phyloP scores from a whole-genome alignment of 2,113 vertebrate species.

The Hiodon alosoides region DNA sequence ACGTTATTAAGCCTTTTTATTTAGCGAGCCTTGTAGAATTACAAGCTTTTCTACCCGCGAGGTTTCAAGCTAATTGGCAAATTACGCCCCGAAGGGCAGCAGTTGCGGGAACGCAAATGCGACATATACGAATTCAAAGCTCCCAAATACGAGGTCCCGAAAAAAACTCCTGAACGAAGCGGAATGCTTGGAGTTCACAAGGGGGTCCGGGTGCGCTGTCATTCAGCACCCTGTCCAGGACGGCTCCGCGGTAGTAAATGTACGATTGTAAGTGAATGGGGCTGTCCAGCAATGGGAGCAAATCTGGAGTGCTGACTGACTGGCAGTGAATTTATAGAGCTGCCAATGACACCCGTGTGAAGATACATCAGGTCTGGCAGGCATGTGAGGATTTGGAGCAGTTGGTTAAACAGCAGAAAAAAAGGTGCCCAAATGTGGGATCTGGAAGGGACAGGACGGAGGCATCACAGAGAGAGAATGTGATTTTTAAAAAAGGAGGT shows the following conservation, averaged over 20 bases:
- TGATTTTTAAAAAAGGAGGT: no score
- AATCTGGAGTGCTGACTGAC: constrained; percentile 28
- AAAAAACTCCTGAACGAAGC: no score
- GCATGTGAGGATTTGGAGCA: constrained; percentile 22
- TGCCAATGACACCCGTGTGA: constrained; percentile 30
- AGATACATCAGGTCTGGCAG: constrained; percentile 39
- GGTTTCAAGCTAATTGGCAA: background rate
- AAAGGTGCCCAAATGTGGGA: background rate
- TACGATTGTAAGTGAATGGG: constrained; percentile 35
- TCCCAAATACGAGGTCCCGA: background rate
- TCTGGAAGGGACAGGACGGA: no score
- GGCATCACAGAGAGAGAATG: no score
- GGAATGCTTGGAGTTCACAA: no score
- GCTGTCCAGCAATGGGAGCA: constrained; percentile 32
- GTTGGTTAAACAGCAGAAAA: constrained; percentile 42
- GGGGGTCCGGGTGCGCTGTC: background rate
- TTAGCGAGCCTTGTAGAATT: no score
- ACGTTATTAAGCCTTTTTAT: no score
- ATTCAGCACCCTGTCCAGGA: background rate
- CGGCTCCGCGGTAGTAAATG: constrained; percentile 17
- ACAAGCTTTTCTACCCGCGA: no score
- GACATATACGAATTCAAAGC: background rate
- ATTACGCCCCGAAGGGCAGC: constrained; percentile 39
- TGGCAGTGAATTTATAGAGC: constrained; percentile 38
- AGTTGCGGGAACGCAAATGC: constrained; percentile 17